These are phyloP conservation scores for Lycia hirtaria DNA, from an alignment of 2,888 invertebrate species.

Conservation along the genomic window DNA sequence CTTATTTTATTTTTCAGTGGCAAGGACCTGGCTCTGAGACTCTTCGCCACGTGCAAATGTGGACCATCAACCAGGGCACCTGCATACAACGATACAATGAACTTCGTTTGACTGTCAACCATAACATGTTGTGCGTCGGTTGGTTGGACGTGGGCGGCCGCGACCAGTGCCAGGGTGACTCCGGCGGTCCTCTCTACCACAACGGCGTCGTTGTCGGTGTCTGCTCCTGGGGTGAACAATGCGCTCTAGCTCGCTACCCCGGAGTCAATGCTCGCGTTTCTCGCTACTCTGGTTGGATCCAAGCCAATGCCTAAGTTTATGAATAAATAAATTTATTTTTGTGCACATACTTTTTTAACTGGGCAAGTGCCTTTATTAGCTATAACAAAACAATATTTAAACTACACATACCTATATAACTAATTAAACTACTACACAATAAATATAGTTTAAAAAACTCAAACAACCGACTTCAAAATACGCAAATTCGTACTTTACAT, in stretches of 20 bases:
- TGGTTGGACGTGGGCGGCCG: constrained; percentile 65
- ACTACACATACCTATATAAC: too few species aligned
- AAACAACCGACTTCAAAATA: too few species aligned
- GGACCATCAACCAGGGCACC: constrained; percentile 49
- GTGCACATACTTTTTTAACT: not conserved
- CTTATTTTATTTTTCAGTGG: constrained; percentile 33
- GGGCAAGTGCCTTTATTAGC: too few species aligned
- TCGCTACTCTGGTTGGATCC: constrained; percentile 40
- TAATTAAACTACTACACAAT: too few species aligned
- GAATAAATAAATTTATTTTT: not conserved
- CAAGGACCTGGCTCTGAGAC: constrained; percentile 44
- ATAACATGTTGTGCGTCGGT: constrained; percentile 62
- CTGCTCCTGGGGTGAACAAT: constrained; percentile 47
- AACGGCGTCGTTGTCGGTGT: constrained; percentile 49
- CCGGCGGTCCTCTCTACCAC: constrained; percentile 64
- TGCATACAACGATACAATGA: constrained; percentile 41
- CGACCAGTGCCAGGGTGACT: constrained; percentile 68
- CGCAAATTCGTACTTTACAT: too few species aligned
- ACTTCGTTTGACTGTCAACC: constrained; percentile 35
- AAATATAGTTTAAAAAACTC: too few species aligned
- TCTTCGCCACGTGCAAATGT: constrained; percentile 54
- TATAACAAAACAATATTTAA: too few species aligned
- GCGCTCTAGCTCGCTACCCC: constrained; percentile 44
- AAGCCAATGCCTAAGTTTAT: constrained; percentile 23
- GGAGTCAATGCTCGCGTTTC: constrained; percentile 51